Base-by-base conservation (phyloP, 2,113 vertebrate genomes). In the Forbesichthys agassizii region DNA sequence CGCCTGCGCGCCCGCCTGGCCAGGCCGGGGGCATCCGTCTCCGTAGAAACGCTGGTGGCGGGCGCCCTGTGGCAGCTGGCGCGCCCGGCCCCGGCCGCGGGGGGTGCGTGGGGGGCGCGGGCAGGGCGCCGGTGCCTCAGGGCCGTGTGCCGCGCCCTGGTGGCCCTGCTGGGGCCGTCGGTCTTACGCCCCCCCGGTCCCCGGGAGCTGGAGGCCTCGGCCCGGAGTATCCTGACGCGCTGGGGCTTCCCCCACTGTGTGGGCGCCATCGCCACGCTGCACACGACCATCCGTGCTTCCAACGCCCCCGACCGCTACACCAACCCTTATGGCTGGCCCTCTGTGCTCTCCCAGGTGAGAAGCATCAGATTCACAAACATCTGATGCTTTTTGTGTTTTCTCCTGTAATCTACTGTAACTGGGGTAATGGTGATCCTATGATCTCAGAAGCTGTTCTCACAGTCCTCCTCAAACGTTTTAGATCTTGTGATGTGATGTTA, bases 21-120 rank as follows among this genome's bases (percentile, higher is more conserved):
- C 56, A 91, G 92, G 0, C 92, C 91, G 78, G 90, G 93, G 86
- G 93, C 92, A 13, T 89, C 88, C 18, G 90, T 93, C 73, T 91
- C 92, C 0, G 88, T 94, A 66, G 93, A 94, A 87, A 94, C 93
- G 33, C 90, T 92, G 0, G 92, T 94, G 1, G 93, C 92, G 0
- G 90, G 93, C 63, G 92, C 92, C 3, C 72, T 94, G 66, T 93
- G 93, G 93, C 91, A 92, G 0, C 86, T 94, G 33, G 93, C 92
- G 0, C 27, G 27, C 27, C 27, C 27, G 27, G 27, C 27, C 91
- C 93, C 0, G 93, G 36, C 36, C 4, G 93, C 11, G 61, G 93
- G 0, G 92, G 93, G 64, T 94, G 75, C 2, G 86, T 93, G 72
- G 93, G 93, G 0, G 93, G 93, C 0, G 91, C 93, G 49, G 92